These are phyloP conservation scores for Lacerta bilineata DNA, from an alignment of 2,797 vertebrate genomes.

Conservation along the genomic window DNA sequence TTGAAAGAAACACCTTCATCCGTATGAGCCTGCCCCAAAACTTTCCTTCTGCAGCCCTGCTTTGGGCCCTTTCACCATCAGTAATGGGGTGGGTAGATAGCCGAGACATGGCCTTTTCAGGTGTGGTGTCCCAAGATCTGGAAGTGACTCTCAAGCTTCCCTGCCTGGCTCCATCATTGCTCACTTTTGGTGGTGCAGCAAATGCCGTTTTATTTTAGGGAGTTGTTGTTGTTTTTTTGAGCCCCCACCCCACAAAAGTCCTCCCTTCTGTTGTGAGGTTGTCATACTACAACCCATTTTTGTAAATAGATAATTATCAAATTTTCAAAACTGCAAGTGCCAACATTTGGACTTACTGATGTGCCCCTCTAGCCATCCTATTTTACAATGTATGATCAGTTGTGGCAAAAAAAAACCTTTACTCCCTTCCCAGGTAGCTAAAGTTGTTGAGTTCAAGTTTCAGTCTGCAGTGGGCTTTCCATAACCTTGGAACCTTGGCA, in stretches of 20 bases:
- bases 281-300: too few relatives aligned
- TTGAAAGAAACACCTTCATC: too few relatives aligned
- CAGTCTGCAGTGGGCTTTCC: constrained; percentile 10
- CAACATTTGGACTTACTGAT: not conserved
- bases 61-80: not conserved
- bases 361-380: not conserved
- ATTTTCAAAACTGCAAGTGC: not conserved
- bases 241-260: not conserved
- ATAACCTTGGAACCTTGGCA: constrained; percentile 10
- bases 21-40: not conserved
- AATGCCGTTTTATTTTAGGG: not conserved
- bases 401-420: constrained; percentile 12
- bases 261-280: not conserved
- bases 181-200: not conserved
- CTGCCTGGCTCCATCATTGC: not conserved
- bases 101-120: not conserved
- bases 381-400: constrained; percentile 38
- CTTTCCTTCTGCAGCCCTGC: too few relatives aligned
- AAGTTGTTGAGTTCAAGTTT: not conserved
- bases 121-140: not conserved
- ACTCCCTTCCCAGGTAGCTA: constrained; percentile 11
- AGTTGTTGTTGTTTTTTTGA: not conserved
- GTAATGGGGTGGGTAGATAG: not conserved
- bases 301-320: not conserved
- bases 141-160: not conserved